Conservation (phyloP, 2,888 invertebrate genomes). For the Odiellus spinosus region DNA sequence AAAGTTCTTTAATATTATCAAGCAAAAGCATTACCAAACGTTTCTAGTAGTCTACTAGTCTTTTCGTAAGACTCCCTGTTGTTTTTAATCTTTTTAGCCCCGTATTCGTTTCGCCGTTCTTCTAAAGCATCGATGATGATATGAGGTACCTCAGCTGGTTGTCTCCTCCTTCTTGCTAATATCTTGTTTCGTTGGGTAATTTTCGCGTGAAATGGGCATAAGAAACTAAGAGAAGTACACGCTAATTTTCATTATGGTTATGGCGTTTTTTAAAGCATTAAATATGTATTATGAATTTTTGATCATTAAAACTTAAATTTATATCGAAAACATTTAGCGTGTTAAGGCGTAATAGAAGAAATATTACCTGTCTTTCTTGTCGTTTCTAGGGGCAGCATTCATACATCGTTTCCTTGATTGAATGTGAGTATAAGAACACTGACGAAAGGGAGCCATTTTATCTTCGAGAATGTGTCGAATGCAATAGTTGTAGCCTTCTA, state of each 20-base stretch:
- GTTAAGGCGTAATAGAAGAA: too few species aligned
- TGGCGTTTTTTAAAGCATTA: background rate
- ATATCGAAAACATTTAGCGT: too few species aligned
- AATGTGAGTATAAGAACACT: slow-evolving; percentile 52
- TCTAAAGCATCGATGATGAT: slow-evolving; percentile 45
- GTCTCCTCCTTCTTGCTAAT: slow-evolving; percentile 42
- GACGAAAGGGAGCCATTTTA: slow-evolving; percentile 61
- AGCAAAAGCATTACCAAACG: too few species aligned
- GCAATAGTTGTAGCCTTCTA: slow-evolving; percentile 61
- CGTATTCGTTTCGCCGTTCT: slow-evolving; percentile 40
- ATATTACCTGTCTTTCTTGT: slow-evolving; percentile 49
- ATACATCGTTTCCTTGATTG: slow-evolving; percentile 55
- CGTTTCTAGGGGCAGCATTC: slow-evolving; percentile 56
- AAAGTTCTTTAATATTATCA: too few species aligned
- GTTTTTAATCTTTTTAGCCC: too few species aligned
- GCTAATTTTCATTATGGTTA: too few species aligned
- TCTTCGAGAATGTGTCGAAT: slow-evolving; percentile 68
- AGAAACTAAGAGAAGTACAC: slow-evolving; percentile 35
- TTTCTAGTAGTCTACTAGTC: too few species aligned
- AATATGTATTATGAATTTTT: too few species aligned
- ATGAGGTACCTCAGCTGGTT: slow-evolving; percentile 49
- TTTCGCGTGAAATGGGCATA: slow-evolving; percentile 52
- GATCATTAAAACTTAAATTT: too few species aligned
- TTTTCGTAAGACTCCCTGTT: too few species aligned
- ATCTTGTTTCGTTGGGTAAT: slow-evolving; percentile 46